Conservation (phyloP, 2,888 invertebrate species). For the Aethes cnicana region DNA sequence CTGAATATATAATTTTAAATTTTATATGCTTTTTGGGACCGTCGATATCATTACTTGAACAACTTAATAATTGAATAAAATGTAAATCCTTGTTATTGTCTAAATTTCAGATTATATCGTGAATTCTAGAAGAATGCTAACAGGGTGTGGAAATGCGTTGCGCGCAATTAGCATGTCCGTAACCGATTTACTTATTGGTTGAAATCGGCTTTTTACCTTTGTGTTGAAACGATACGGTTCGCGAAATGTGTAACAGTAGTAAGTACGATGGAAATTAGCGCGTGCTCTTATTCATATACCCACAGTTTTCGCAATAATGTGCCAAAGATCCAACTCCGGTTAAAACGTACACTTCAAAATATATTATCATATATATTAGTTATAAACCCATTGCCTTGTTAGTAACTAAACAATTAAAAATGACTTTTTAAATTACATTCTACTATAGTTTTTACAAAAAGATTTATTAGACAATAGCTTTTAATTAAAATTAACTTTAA, state of each 20-base stretch:
- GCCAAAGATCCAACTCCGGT: background rate
- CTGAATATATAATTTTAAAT: too few relatives aligned
- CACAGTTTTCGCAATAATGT: background rate
- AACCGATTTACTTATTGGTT: conserved; percentile 57
- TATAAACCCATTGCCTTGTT: too few relatives aligned
- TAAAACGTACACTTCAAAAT: too few relatives aligned
- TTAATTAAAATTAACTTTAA: conserved; percentile 3
- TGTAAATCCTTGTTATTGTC: background rate
- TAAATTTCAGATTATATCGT: conserved; percentile 38
- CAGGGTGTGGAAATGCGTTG: conserved; percentile 52
- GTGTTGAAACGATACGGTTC: conserved; percentile 72
- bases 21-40: too few relatives aligned
- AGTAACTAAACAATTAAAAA: background rate
- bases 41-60: too few relatives aligned
- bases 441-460: background rate
- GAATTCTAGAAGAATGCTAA: conserved; percentile 40
- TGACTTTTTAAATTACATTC: background rate
- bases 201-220: conserved; percentile 60
- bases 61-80: background rate
- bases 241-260: conserved; percentile 73
- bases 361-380: too few relatives aligned
- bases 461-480: background rate
- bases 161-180: conserved; percentile 71
- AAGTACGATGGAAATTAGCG: conserved; percentile 61
- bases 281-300: conserved; percentile 7